Evolutionary conservation across 2,113 vertebrate genomes (phyloP).

Genomic region (Hydrochoerus hydrochaeris): DNA sequence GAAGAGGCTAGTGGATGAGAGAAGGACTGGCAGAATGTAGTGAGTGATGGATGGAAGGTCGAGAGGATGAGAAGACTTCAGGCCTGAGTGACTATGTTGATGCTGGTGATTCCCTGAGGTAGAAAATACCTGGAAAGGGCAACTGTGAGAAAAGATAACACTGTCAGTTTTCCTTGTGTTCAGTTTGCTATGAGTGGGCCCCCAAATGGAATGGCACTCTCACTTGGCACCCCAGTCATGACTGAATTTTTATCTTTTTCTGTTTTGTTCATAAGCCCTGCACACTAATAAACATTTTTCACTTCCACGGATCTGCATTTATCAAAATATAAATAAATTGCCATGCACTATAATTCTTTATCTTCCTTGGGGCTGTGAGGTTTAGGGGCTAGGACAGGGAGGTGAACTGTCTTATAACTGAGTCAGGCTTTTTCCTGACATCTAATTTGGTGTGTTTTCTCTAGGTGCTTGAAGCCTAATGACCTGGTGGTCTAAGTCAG

Average conservation of each 20-base stretch:
- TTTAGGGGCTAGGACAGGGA: background rate
- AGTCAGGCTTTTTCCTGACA: background rate
- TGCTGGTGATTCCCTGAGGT: background rate
- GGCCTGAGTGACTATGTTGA: background rate
- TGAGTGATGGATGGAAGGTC: fast-evolving
- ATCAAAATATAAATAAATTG: background rate
- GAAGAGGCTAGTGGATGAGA: background rate
- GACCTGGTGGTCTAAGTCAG: background rate
- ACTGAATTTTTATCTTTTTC: background rate
- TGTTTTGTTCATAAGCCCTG: slow-evolving; percentile 13
- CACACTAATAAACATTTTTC: background rate
- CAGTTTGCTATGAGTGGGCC: background rate
- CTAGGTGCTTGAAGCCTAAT: background rate
- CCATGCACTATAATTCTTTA: background rate
- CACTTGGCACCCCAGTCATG: background rate
- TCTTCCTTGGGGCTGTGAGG: background rate
- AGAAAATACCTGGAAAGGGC: background rate
- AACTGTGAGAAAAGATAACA: background rate
- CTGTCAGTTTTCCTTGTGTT: background rate
- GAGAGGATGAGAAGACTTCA: background rate
- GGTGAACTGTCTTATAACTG: background rate
- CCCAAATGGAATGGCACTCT: background rate
- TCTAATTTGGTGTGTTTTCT: background rate
- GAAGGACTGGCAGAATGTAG: background rate
- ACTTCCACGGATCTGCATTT: background rate